Conservation (phyloP, 2,113 vertebrate genomes). For the Atractosteus spatula region DNA sequence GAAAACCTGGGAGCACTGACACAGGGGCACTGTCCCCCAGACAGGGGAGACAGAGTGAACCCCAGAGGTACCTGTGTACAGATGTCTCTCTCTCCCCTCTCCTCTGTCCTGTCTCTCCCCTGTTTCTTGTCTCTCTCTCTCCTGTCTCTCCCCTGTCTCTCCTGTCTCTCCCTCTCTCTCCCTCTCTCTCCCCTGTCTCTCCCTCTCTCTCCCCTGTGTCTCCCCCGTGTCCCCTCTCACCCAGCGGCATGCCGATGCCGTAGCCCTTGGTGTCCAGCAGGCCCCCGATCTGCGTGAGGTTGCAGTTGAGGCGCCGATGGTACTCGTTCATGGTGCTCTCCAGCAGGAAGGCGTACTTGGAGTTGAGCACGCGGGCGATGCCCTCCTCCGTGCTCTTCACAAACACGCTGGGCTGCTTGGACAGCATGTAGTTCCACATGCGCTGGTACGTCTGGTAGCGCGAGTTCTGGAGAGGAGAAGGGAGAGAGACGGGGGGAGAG, state of each 20-base stretch:
- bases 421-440: constrained; percentile 94
- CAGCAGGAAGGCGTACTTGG: constrained; percentile 84
- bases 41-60: too few relatives aligned
- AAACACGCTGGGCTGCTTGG: constrained; percentile 86
- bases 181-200: neutral
- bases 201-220: too few relatives aligned
- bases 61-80: too few relatives aligned
- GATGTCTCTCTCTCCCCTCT: too few relatives aligned
- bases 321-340: constrained; percentile 93
- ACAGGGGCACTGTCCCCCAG: too few relatives aligned
- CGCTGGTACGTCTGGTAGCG: constrained; percentile 88
- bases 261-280: constrained; percentile 90
- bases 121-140: too few relatives aligned
- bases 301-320: constrained; percentile 84
- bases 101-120: too few relatives aligned
- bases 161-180: neutral
- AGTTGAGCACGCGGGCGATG: constrained; percentile 85
- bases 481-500: neutral
- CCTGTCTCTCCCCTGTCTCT: too few relatives aligned
- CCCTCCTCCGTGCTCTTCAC: constrained; percentile 89
- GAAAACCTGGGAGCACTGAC: too few relatives aligned
- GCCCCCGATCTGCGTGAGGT: constrained; percentile 88
- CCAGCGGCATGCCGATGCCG: constrained; percentile 87
- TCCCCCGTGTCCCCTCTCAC: constrained; percentile 49
- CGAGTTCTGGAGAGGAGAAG: constrained; percentile 66